These are phyloP conservation scores for Andrena camellia DNA, from an alignment of 2,888 invertebrate species.

Conservation along the genomic window DNA sequence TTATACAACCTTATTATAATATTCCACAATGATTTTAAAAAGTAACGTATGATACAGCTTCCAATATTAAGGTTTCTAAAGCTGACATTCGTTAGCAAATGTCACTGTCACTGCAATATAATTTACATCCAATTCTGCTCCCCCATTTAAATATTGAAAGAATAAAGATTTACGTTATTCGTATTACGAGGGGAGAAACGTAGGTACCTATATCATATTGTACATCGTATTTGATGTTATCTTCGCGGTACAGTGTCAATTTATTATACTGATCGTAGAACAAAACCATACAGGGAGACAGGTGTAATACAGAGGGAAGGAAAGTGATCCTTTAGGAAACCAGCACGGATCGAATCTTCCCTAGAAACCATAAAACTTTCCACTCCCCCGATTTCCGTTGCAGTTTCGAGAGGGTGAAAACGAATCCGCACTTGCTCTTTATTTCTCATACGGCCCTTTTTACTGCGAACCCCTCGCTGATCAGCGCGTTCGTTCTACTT, in stretches of 20 bases:
- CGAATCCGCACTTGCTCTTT: constrained; percentile 47
- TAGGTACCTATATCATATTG: background rate
- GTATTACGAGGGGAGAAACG: background rate
- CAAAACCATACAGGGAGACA: constrained; percentile 7
- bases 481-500: constrained; percentile 34
- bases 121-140: too few relatives aligned
- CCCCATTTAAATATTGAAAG: too few relatives aligned
- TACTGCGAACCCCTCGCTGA: constrained; percentile 11
- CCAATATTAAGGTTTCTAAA: too few relatives aligned
- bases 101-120: too few relatives aligned
- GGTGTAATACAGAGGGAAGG: background rate
- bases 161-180: too few relatives aligned
- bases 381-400: constrained; percentile 31
- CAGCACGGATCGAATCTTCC: constrained; percentile 49
- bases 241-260: background rate
- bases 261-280: constrained; percentile 24
- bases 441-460: constrained; percentile 28
- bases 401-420: constrained; percentile 36
- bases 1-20: too few relatives aligned
- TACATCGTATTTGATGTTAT: background rate
- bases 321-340: constrained; percentile 49
- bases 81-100: too few relatives aligned
- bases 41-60: too few relatives aligned
- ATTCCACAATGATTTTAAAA: too few relatives aligned
- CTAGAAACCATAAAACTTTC: constrained; percentile 44